Evolutionary conservation across 2,113 vertebrate species (phyloP).

Genomic region (Glaucidium brasilianum): DNA sequence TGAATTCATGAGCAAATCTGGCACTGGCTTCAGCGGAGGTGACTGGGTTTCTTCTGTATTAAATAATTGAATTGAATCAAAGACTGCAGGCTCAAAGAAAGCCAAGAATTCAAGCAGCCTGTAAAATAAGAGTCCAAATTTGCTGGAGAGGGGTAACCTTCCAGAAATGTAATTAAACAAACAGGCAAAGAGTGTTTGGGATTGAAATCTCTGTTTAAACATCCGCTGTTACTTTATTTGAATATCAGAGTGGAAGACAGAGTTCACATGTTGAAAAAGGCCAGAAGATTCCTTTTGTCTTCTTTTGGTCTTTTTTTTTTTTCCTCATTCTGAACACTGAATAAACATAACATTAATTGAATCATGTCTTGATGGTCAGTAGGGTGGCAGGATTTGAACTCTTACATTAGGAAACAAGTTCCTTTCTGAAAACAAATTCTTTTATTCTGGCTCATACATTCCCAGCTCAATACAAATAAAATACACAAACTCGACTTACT

Average conservation of each 20-base stretch:
- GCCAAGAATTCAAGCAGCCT: not conserved
- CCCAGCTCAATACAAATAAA: not conserved
- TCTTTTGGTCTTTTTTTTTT: not conserved
- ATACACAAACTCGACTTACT: not conserved
- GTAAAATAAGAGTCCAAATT: not conserved
- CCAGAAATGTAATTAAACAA: conserved; percentile 51
- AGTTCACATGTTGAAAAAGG: not conserved
- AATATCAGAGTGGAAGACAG: not conserved
- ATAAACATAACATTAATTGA: not conserved
- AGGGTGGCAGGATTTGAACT: not conserved
- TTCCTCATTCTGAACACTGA: not conserved
- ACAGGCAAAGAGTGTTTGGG: conserved; percentile 2
- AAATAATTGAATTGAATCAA: not conserved
- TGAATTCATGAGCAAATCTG: not conserved
- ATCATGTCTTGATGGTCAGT: not conserved
- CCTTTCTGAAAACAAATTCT: not conserved
- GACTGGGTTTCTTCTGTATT: not conserved
- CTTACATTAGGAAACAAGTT: conserved; percentile 2
- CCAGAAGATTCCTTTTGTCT: not conserved
- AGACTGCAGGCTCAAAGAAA: not conserved
- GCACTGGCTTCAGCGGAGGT: not conserved
- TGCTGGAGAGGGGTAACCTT: not conserved
- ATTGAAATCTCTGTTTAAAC: conserved; percentile 35
- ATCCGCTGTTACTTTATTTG: conserved; percentile 1
- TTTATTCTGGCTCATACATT: not conserved